These are phyloP conservation scores for Portevinia maculata DNA, from an alignment of 2,888 invertebrate genomes.

Conservation along the genomic window DNA sequence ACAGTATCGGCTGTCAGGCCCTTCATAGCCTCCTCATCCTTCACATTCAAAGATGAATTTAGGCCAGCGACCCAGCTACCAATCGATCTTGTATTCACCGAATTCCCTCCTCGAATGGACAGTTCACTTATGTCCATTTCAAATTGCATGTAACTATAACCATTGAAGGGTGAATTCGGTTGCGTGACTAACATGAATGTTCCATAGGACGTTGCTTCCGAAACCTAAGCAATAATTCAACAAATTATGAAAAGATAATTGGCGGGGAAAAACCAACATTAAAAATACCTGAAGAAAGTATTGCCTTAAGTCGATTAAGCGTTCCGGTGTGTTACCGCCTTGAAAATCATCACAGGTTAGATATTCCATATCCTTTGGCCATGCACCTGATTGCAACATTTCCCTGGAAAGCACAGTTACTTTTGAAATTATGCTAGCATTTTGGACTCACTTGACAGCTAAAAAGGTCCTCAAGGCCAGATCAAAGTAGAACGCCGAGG, in stretches of 20 bases:
- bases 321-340: conserved; percentile 89
- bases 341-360: conserved; percentile 91
- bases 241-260: conserved; percentile 42
- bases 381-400: conserved; percentile 88
- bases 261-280: background rate
- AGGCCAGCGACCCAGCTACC: conserved; percentile 92
- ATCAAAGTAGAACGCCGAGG: conserved; percentile 95
- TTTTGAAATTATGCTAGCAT: conserved; percentile 1
- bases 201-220: conserved; percentile 88
- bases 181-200: conserved; percentile 86
- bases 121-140: conserved; percentile 88
- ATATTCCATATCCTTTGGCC: conserved; percentile 89
- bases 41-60: conserved; percentile 86
- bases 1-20: conserved; percentile 91
- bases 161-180: conserved; percentile 85
- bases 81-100: conserved; percentile 87
- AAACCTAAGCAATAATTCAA: conserved; percentile 81
- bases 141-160: conserved; percentile 90
- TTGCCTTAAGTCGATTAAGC: conserved; percentile 88
- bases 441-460: conserved; percentile 86
- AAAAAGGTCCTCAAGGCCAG: conserved; percentile 89
- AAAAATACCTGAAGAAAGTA: conserved; percentile 86
- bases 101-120: conserved; percentile 88
- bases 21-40: conserved; percentile 87
- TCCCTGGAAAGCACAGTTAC: conserved; percentile 83